phyloP scores from a whole-genome alignment of 1,140 invertebrate genomes.

The Drosophila watanabei region DNA sequence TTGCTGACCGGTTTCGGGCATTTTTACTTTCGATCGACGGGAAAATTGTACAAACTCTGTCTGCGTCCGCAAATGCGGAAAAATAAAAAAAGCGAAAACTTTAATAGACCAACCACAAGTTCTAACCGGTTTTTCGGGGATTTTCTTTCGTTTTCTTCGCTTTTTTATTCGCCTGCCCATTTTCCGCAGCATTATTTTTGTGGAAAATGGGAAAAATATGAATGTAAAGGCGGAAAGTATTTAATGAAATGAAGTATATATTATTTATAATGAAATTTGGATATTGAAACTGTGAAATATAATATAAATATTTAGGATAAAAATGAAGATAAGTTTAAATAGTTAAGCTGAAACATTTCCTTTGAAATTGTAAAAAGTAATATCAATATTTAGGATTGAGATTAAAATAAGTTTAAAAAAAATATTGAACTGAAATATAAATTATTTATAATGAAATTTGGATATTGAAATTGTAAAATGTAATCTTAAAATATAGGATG shows the following conservation, averaged over 20 bases:
- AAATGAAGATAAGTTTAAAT: no score
- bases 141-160: constrained; percentile 24
- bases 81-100: constrained; percentile 74
- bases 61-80: constrained; percentile 43
- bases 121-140: constrained; percentile 70
- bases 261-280: no score
- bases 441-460: not conserved
- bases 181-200: constrained; percentile 2
- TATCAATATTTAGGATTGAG: no score
- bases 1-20: constrained; percentile 62
- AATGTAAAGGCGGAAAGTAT: not conserved
- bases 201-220: not conserved
- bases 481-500: no score
- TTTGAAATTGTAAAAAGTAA: no score
- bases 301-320: no score
- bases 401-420: no score
- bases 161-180: constrained; percentile 1
- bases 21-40: constrained; percentile 77
- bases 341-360: no score
- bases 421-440: not conserved
- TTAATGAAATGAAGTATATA: not conserved
- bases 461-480: not conserved
- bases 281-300: no score
- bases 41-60: constrained; percentile 56
- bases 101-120: constrained; percentile 54